Base-by-base conservation (phyloP, 2,888 invertebrate genomes). In the Strigamia transsilvanica region DNA sequence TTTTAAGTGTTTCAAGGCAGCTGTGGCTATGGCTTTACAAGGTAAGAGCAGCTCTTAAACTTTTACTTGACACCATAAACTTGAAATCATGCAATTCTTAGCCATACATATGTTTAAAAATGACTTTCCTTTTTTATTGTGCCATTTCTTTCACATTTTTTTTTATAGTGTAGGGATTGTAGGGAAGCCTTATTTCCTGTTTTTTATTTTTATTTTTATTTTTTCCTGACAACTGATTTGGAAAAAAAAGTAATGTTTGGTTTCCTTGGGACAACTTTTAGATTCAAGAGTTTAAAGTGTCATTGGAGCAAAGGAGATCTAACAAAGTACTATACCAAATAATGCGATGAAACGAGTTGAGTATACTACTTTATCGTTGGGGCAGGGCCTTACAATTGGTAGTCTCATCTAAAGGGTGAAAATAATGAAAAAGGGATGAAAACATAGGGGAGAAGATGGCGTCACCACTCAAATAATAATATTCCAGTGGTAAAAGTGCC, bases 1-100 rank as follows among this genome's bases (percentile, higher is more conserved):
- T 23, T 66, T 13, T 51, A 51, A 51, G 66, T 66, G 27, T 66
- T 66, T 66, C 23, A 66, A 66, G 66, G 27, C 27, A 66, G 27
- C 66, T 66, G 23, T 66, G 51, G 51, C 51, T 18, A 51, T 66
- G 66, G 23, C 27, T 66, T 66, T 66, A 66, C 51, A n/a, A 51
- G 51, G 51, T 51, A 51, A 51, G 18, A 51, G 51, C 51, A n/a
- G 51, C n/a, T 51, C 51, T 51, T 10, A 51, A 51, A 51, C 15
- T 51, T n/a, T n/a, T 51, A 51, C n/a, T 51, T 51, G 51, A 51
- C n/a, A n/a, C 51, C n/a, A 51, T 51, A 51, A 51, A 51, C 51
- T 51, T 51, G 51, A 13, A 51, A 51, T 3, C 51, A n/a, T 51
- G 51, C 18, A 51, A 51, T 51, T 51, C 51, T 51, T 51, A 51